phyloP scores from a whole-genome alignment of 2,113 vertebrate species.

The Excalfactoria chinensis region DNA sequence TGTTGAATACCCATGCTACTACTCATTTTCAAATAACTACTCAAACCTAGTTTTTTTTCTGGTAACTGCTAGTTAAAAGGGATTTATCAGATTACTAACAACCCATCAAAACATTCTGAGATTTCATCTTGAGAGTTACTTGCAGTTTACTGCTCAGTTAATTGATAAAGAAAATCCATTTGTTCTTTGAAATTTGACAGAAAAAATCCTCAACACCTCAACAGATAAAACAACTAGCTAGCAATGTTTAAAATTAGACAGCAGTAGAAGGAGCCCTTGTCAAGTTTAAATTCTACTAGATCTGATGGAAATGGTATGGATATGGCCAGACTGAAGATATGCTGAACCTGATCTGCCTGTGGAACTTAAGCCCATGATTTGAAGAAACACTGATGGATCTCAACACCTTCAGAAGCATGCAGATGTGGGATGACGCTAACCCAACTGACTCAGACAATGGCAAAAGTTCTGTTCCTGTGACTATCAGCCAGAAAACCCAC shows the following conservation, averaged over 20 bases:
- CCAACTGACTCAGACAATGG: fast-evolving
- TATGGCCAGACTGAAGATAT: too few species aligned
- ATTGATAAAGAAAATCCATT: neutral
- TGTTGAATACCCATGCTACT: neutral
- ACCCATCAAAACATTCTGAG: neutral
- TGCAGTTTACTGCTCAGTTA: neutral
- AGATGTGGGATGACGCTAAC: fast-evolving
- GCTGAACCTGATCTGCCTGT: neutral
- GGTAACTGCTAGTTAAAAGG: neutral
- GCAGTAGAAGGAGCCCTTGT: neutral
- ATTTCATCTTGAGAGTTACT: neutral
- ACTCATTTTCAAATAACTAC: neutral
- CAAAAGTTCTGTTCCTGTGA: neutral
- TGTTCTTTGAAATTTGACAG: neutral
- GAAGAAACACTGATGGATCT: neutral
- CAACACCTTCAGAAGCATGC: neutral
- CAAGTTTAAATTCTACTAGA: neutral
- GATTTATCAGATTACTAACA: neutral
- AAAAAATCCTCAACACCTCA: neutral
- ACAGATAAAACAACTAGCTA: neutral
- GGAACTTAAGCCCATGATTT: neutral
- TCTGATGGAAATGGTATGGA: neutral
- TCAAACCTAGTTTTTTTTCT: neutral
- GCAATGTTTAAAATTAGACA: neutral
- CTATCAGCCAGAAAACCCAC: neutral